Conservation (phyloP, 1,140 invertebrate genomes). For the Leptinotarsa lineolata region DNA sequence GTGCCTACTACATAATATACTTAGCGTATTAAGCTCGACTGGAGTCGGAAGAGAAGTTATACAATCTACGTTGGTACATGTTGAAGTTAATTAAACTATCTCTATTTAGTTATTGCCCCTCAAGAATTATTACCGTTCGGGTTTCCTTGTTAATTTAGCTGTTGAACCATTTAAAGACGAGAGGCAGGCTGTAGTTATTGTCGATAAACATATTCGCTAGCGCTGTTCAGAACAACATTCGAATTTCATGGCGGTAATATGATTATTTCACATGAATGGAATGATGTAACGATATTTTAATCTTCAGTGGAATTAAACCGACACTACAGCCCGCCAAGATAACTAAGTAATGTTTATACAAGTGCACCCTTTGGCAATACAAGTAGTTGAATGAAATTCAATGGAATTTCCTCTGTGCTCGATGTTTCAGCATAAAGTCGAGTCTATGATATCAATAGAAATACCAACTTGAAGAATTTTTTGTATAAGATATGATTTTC, state of each 20-base stretch:
- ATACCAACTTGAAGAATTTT: too few relatives aligned
- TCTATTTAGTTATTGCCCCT: conserved; percentile 3
- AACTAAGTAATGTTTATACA: too few relatives aligned
- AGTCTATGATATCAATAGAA: too few relatives aligned
- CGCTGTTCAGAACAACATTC: neutral
- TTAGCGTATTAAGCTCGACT: conserved; percentile 1
- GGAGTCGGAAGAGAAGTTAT: conserved; percentile 2
- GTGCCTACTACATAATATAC: neutral
- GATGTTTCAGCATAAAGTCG: too few relatives aligned
- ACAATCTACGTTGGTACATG: conserved; percentile 2
- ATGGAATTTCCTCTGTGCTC: too few relatives aligned
- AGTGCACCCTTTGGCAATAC: too few relatives aligned
- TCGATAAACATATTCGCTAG: neutral
- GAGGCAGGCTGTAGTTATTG: neutral
- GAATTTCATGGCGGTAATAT: conserved; percentile 2
- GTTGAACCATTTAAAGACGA: neutral
- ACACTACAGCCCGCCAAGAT: too few relatives aligned
- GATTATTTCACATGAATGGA: neutral
- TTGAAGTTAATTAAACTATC: conserved; percentile 9
- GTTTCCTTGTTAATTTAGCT: neutral
- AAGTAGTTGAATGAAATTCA: too few relatives aligned
- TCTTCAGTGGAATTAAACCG: too few relatives aligned
- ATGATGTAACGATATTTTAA: too few relatives aligned
- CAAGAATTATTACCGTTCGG: conserved; percentile 8
- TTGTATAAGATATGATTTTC: too few relatives aligned